Evolutionary conservation across 2,113 vertebrate genomes (phyloP), one percentile per base, ranked within the genome.

Genomic region (Salvator merianae): DNA sequence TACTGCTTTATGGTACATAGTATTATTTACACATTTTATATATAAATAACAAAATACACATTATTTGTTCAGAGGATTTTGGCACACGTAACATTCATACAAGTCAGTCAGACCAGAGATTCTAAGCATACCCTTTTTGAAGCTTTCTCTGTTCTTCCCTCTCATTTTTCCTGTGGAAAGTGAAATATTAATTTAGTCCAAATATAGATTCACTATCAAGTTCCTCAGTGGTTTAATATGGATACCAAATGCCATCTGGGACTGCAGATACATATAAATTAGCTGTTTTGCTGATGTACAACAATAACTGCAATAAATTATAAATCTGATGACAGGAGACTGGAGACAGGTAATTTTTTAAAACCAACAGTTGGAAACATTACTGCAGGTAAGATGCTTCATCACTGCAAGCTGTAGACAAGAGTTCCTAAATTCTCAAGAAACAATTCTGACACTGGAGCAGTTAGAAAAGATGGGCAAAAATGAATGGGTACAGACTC

Each of bases 321-420:
- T 71, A 84, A 28, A 63, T 34, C n/a, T 72, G n/a, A 53, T 84
- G 83, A 72, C 76, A 83, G 72, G 82, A 86, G 89, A 65, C 1
- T 1, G 36, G 32, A 78, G 22, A 83, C 0, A 10, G 81, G 9
- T 72, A 73, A 32, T 82, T 87, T 76, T 59, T 81, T 80, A 71
- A 30, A 77, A 5, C 36, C 74, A 66, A 1, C 0, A 30, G 69
- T 12, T 82, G 18, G 34, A 86, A 82, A 83, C 77, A 72, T 78
- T 74, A 3, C 80, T 85, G 0, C 2, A 91, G 86, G 81, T 10
- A 89, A 87, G 90, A 76, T 26, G 34, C 79, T 86, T 78, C 62
- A 47, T 83, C 36, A 84, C 4, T 83, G 16, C 3, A 85, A 16
- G 76, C 28, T 47, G 80, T 77, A 83, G 88, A 86, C 20, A 77